Conservation (phyloP, 2,888 invertebrate genomes). For the Xestia ashworthii region DNA sequence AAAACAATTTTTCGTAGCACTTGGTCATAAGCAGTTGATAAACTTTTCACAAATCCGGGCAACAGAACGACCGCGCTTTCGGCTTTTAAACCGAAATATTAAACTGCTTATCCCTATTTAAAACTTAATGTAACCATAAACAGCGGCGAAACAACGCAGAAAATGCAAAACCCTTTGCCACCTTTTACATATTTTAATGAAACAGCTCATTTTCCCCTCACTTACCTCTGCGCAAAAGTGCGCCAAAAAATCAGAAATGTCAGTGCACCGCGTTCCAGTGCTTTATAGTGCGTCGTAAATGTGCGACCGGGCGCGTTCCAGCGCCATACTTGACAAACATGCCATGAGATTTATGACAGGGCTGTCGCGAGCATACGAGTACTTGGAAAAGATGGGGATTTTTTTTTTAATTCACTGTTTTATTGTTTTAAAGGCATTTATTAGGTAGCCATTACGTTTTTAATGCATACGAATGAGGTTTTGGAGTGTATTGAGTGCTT, state of each 20-base stretch:
- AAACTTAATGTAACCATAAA: not conserved
- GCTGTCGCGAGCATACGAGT: constrained; percentile 65
- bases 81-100: constrained; percentile 13
- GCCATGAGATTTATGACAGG: constrained; percentile 72
- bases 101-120: constrained; percentile 8
- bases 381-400: constrained; percentile 42
- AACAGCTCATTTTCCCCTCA: constrained; percentile 69
- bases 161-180: constrained; percentile 28
- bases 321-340: constrained; percentile 78
- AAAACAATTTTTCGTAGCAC: not conserved
- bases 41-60: not conserved
- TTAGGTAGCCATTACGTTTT: constrained; percentile 45
- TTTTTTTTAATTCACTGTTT: constrained; percentile 54
- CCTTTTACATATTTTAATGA: constrained; percentile 39
- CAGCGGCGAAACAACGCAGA: not conserved
- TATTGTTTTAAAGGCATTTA: constrained; percentile 62
- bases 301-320: constrained; percentile 60
- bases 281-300: constrained; percentile 61
- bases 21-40: not conserved
- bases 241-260: constrained; percentile 61
- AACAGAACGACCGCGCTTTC: not conserved
- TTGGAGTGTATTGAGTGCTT: constrained; percentile 21
- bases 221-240: constrained; percentile 52
- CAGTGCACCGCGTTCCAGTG: constrained; percentile 59
- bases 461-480: constrained; percentile 51